Evolutionary conservation across 2,888 invertebrate genomes (phyloP), one percentile per base, ranked within the genome.

Genomic region (Deilephila elpenor): DNA sequence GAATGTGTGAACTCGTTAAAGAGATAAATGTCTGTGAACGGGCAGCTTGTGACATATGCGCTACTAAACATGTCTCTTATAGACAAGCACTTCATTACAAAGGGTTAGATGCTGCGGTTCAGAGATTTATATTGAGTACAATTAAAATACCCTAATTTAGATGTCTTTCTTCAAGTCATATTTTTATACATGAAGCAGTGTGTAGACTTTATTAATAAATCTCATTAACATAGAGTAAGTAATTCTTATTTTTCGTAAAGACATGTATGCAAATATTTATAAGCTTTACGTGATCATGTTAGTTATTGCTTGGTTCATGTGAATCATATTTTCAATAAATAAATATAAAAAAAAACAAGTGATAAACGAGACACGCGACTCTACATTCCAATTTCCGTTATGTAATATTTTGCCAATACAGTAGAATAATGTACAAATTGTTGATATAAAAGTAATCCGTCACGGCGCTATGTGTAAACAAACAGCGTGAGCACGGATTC

Each of bases 1-100:
- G 84, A 83, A 88, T 86, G 87, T 84, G 87, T 84, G 87, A 86
- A 88, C 86, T 88, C 88, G 84, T 89, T 86, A 88, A 83, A 79
- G 79, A 82, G 82, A 85, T 77, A 75, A 78, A 86, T 80, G 76
- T 76, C 53, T 17, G 32, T n/a, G 53, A 62, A 6, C 61, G 61
- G 19, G 34, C 72, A 62, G 34, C 34, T 51, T 72, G 32, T n/a
- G 62, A 62, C 62, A 62, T 37, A 62, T 62, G 62, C 8, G 62
- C 34, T 34, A 34, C n/a, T 62, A 62, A 62, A 62, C 62, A 62
- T 34, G 62, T 34, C 62, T 34, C 19, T 19, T 62, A 62, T 37
- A 62, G 62, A 62, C 62, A 62, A 62, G 62, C 34, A 62, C 62
- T 62, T 62, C 37, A n/a, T 62, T 19, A 62, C 34, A 37, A 62